Evolutionary conservation across 2,888 invertebrate species (phyloP).

Genomic region (Dicycla oo): DNA sequence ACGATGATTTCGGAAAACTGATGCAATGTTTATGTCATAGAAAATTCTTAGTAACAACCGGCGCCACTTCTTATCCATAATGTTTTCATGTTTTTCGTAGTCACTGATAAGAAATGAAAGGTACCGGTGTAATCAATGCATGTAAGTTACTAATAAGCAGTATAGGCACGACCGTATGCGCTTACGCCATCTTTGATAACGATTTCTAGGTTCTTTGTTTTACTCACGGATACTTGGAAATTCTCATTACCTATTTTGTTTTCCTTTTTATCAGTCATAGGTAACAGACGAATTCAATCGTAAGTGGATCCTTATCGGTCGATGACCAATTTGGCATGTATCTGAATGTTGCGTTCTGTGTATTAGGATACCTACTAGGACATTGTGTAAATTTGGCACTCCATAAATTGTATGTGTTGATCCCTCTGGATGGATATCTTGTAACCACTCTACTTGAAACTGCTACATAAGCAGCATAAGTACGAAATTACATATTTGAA

Average conservation of each 20-base stretch:
- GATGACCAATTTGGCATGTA: no score
- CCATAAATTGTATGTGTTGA: no score
- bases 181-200: slow-evolving; percentile 53
- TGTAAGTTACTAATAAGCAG: slow-evolving; percentile 42
- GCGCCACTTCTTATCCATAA: slow-evolving; percentile 54
- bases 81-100: slow-evolving; percentile 34
- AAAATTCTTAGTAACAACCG: slow-evolving; percentile 19
- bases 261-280: slow-evolving; percentile 4
- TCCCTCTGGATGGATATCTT: no score
- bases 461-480: no score
- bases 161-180: slow-evolving; percentile 32
- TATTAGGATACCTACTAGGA: no score
- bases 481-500: no score
- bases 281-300: no score
- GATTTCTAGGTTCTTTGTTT: slow-evolving; percentile 41
- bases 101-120: slow-evolving; percentile 41
- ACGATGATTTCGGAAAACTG: neutral
- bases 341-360: no score
- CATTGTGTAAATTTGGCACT: no score
- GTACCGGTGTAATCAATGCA: slow-evolving; percentile 45
- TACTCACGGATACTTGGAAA: slow-evolving; percentile 25
- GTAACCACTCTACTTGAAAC: no score
- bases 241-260: neutral
- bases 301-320: no score
- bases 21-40: slow-evolving; percentile 5